Conservation (phyloP, 2,113 vertebrate genomes). For the Nerophis lumbriciformis region DNA sequence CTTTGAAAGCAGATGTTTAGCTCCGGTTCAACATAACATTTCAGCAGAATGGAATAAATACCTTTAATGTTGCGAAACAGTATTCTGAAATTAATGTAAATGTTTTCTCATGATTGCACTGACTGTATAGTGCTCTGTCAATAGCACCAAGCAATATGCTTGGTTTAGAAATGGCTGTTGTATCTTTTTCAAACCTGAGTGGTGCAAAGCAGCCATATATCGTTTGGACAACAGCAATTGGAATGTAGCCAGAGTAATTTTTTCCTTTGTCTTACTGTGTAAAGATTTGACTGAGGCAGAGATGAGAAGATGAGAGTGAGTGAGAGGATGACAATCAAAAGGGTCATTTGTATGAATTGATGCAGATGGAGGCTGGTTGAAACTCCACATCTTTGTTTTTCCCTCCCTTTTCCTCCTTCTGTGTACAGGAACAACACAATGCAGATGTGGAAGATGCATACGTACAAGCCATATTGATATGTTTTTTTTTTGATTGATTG, state of each 20-base stretch:
- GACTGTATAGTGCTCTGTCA: slow-evolving; percentile 10
- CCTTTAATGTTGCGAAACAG: slow-evolving; percentile 14
- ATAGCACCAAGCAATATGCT: slow-evolving; percentile 37
- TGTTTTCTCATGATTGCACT: slow-evolving; percentile 29
- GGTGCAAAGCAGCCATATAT: slow-evolving; percentile 35
- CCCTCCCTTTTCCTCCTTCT: not conserved
- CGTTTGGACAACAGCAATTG: slow-evolving; percentile 52
- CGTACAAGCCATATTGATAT: slow-evolving; percentile 62
- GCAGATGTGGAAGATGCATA: slow-evolving; percentile 29
- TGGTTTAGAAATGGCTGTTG: slow-evolving; percentile 26
- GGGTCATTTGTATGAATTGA: slow-evolving; percentile 52
- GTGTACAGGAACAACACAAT: slow-evolving; percentile 17
- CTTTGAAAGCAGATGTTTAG: not conserved
- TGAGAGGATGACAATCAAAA: slow-evolving; percentile 52
- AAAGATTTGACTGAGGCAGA: slow-evolving; percentile 44
- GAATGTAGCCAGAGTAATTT: slow-evolving; percentile 52
- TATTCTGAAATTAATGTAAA: slow-evolving; percentile 20
- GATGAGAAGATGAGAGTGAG: slow-evolving; percentile 49
- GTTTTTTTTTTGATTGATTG: too few relatives aligned
- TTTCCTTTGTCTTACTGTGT: slow-evolving; percentile 49
- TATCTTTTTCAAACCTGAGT: slow-evolving; percentile 36
- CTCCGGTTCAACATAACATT: not conserved
- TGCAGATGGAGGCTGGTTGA: slow-evolving; percentile 33
- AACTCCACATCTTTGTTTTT: slow-evolving; percentile 19
- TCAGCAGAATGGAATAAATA: not conserved